These are phyloP conservation scores for Melinaea menophilus DNA, from an alignment of 2,888 invertebrate species.

Conservation along the genomic window DNA sequence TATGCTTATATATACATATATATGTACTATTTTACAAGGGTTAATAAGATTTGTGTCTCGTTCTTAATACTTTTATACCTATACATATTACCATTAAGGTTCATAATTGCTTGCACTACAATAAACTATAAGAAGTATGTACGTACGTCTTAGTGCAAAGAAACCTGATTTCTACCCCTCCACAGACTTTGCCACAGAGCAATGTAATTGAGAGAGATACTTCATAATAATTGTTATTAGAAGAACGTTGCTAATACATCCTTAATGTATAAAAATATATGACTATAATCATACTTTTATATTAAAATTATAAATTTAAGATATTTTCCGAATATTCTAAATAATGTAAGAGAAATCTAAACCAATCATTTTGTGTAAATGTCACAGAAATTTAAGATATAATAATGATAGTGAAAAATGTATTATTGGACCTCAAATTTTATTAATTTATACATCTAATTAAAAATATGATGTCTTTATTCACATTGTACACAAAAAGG, in stretches of 20 bases:
- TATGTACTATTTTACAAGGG: not conserved
- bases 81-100: not conserved
- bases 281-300: no score
- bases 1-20: no score
- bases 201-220: constrained; percentile 16
- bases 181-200: constrained; percentile 17
- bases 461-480: not conserved
- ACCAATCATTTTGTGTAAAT: no score
- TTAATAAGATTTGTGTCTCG: constrained; percentile 1
- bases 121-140: not conserved
- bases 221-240: not conserved
- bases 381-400: no score
- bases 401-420: no score
- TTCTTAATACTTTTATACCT: not conserved
- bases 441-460: no score
- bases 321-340: no score
- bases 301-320: no score
- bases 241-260: not conserved
- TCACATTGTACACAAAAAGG: not conserved
- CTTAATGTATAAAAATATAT: no score
- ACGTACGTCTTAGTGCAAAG: constrained; percentile 25
- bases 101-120: not conserved
- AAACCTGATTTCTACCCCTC: constrained; percentile 36
- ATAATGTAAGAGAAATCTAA: no score
- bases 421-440: no score